A percentile compares a stretch with the other conserved stretches of the same genome.
These are phyloP conservation scores for Microcebus jonahi DNA, from an alignment of 2,113 vertebrate genomes.

Conservation along the genomic window DNA sequence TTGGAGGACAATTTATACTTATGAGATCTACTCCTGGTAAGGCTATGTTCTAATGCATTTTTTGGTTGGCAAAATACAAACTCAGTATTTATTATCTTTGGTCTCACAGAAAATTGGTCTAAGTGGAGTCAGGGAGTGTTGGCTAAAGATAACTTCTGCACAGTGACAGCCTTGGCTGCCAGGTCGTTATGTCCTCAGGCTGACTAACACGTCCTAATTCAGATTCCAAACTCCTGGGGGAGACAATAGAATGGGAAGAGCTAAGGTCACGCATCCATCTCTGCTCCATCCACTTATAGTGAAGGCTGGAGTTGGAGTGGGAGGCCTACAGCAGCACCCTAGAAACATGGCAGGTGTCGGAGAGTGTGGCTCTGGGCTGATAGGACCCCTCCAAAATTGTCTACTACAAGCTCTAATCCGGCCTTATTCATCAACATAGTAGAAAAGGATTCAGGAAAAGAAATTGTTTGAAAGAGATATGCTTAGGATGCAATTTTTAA, in stretches of 20 bases:
- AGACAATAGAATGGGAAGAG: background rate
- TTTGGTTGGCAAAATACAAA: constrained; percentile 19
- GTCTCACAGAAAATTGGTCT: background rate
- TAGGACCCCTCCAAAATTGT: background rate
- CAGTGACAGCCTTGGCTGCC: background rate
- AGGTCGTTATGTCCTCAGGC: background rate
- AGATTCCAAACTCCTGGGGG: background rate
- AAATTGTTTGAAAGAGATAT: background rate
- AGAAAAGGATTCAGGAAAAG: background rate
- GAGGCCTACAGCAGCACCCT: background rate
- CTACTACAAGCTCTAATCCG: background rate
- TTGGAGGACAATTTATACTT: constrained; percentile 6
- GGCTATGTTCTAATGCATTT: background rate
- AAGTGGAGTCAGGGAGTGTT: background rate
- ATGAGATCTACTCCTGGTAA: background rate
- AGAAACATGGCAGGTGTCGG: background rate
- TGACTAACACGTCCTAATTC: background rate
- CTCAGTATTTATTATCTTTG: background rate
- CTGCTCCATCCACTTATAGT: background rate
- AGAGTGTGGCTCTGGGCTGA: accelerated
- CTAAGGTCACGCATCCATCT: background rate
- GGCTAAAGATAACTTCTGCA: background rate
- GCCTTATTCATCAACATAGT: background rate
- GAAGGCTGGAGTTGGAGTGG: background rate
- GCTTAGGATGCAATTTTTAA: background rate